Evolutionary conservation across 1,140 invertebrate species (phyloP).

Genomic region (Drosophila murphyi): DNA sequence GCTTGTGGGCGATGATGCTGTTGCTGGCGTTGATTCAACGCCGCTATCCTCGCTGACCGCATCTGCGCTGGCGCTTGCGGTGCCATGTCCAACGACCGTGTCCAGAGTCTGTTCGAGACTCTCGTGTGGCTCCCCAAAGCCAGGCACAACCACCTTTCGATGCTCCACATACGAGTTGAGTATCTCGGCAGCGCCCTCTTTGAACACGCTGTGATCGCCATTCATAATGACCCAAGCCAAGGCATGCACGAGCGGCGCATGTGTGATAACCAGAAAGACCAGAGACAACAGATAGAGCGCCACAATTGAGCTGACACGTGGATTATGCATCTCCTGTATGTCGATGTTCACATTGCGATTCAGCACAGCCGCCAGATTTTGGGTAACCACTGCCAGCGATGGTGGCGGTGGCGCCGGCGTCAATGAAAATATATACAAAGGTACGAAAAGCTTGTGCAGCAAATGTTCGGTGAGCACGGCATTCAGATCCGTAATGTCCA

Average conservation of each 20-base stretch:
- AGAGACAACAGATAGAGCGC: constrained; percentile 96
- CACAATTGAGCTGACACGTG: constrained; percentile 94
- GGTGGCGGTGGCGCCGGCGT: constrained; percentile 85
- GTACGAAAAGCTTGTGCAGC: constrained; percentile 96
- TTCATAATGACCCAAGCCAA: constrained; percentile 95
- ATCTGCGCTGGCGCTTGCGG: constrained; percentile 41
- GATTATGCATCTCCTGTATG: constrained; percentile 86
- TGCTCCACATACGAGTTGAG: constrained; percentile 90
- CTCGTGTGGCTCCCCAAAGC: constrained; percentile 86
- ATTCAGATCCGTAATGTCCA: constrained; percentile 97
- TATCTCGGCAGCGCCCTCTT: constrained; percentile 89
- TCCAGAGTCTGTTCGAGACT: constrained; percentile 88
- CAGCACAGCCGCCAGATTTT: constrained; percentile 87
- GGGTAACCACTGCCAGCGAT: constrained; percentile 86
- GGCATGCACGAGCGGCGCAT: constrained; percentile 94
- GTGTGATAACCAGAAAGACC: constrained; percentile 97
- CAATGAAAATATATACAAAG: constrained; percentile 97
- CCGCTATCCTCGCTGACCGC: constrained; percentile 59
- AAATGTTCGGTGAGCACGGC: constrained; percentile 98
- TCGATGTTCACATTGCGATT: constrained; percentile 86
- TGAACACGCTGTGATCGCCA: constrained; percentile 89
- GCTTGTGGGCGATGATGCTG: constrained; percentile 23
- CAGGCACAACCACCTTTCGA: constrained; percentile 84
- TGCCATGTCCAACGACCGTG: constrained; percentile 67
- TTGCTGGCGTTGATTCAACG: constrained; percentile 56